phyloP scores from a whole-genome alignment of 2,888 invertebrate species.

The Dioctria rufipes region DNA sequence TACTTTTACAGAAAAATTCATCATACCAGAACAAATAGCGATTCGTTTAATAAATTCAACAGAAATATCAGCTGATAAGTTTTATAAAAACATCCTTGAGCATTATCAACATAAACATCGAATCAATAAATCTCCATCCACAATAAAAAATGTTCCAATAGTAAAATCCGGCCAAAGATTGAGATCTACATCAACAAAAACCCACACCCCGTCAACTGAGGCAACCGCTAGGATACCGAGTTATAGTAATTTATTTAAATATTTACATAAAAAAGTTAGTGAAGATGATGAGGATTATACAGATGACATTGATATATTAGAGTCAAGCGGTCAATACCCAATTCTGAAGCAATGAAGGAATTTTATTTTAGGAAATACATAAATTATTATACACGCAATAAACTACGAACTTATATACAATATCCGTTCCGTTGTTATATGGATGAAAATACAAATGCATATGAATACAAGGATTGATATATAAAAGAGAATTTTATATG shows the following conservation, averaged over 20 bases:
- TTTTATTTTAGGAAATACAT: too few species aligned
- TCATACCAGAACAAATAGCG: conserved; percentile 71
- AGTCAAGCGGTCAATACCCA: conserved; percentile 39
- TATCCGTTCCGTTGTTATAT: too few species aligned
- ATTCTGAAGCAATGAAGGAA: background rate
- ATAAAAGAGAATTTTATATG: too few species aligned
- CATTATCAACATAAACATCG: conserved; percentile 61
- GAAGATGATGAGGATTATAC: conserved; percentile 46
- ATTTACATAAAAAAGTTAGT: background rate
- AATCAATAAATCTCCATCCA: background rate
- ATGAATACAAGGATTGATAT: too few species aligned
- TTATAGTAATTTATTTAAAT: background rate
- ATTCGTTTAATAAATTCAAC: conserved; percentile 68
- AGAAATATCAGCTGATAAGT: conserved; percentile 70
- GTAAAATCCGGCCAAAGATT: conserved; percentile 12
- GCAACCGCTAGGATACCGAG: conserved; percentile 1
- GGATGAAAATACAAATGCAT: too few species aligned
- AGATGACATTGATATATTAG: conserved; percentile 12
- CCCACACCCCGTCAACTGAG: conserved; percentile 5
- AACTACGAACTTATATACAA: too few species aligned
- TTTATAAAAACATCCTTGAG: conserved; percentile 69
- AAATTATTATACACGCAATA: too few species aligned
- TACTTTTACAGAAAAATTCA: conserved; percentile 68
- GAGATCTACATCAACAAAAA: background rate
- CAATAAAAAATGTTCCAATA: conserved; percentile 9